Base-by-base conservation (phyloP, 2,113 vertebrate species). In the Python bivittatus region DNA sequence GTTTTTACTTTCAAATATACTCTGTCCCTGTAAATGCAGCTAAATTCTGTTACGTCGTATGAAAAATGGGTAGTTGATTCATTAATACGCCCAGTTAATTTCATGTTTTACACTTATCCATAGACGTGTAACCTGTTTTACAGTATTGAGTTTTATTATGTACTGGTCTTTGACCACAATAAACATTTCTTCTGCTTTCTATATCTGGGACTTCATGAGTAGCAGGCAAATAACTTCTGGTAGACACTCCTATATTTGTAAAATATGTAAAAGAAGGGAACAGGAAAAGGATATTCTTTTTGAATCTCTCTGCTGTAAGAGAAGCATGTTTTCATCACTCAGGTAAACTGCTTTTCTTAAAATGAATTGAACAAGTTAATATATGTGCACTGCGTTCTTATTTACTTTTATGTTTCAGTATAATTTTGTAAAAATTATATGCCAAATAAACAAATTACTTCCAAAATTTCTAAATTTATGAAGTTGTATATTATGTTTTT, bases 171-270 rank as follows among this genome's bases (percentile, higher is more conserved):
- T 48, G 48, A 48, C 48, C 7, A 6, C 48, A 48, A 48, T 48
- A 48, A 48, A 48, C 48, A 48, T 48, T 48, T 48, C 48, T 48
- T 48, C 48, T 48, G 48, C 48, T 3, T 6, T 48, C 7, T 48
- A 48, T 48, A 48, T 6, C 48, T 48, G 48, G 48, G 48, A 72
- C 91, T 38, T 87, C 90, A 95, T 94, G 85, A 95, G 25, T 1
- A 1, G 42, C 54, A 97, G 97, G 96, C 96, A 97, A 97, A 97
- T 97, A 89, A 61, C 48, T 90, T 94, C 88, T 93, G 87, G 92
- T 90, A 61, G 25, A 29, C 17, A 58, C 29, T 9, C 91, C 53
- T 79, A 25, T 25, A 90, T 79, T n/a, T 42, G 91, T 58, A 38
- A 72, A 91, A 84, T 84, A 84, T 38, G 53, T 54, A 93, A 93